A percentile compares a stretch with the other conserved stretches of the same genome.
These are phyloP conservation scores for Tholera decimalis DNA, from an alignment of 2,888 invertebrate species.

Conservation along the genomic window DNA sequence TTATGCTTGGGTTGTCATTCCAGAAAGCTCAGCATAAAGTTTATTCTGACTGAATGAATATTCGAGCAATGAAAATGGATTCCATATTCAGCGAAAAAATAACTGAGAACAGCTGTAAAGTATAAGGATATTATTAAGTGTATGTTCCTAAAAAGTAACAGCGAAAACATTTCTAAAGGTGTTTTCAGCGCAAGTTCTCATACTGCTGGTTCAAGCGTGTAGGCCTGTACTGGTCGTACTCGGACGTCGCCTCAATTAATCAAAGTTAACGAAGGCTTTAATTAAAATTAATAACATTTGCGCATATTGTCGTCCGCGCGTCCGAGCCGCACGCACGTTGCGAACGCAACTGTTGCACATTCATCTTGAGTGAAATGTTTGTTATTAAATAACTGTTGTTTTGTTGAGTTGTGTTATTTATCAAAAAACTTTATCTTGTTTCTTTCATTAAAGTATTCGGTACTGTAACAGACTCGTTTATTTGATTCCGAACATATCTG, in stretches of 20 bases:
- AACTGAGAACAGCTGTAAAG: background rate
- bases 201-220: conserved; percentile 2
- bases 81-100: background rate
- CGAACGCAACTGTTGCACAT: conserved; percentile 50
- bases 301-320: conserved; percentile 56
- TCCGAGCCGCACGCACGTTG: conserved; percentile 52
- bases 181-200: conserved; percentile 24
- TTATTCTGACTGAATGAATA: background rate
- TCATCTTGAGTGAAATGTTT: conserved; percentile 53
- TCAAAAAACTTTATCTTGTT: background rate
- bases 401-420: background rate
- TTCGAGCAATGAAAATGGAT: background rate
- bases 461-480: background rate
- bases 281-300: conserved; percentile 76
- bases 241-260: conserved; percentile 72
- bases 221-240: conserved; percentile 1
- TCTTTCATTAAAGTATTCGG: background rate
- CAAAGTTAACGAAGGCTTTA: conserved; percentile 74
- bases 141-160: conserved; percentile 1
- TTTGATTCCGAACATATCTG: conserved; percentile 9
- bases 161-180: conserved; percentile 6
- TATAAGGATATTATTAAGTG: background rate
- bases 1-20: background rate
- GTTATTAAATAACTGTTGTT: conserved; percentile 48
- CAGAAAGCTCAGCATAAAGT: background rate